Percentiles rank a stretch among this genome's conserved stretches.
phyloP scores from a whole-genome alignment of 2,888 invertebrate species.

The Agonopterix heracliana region DNA sequence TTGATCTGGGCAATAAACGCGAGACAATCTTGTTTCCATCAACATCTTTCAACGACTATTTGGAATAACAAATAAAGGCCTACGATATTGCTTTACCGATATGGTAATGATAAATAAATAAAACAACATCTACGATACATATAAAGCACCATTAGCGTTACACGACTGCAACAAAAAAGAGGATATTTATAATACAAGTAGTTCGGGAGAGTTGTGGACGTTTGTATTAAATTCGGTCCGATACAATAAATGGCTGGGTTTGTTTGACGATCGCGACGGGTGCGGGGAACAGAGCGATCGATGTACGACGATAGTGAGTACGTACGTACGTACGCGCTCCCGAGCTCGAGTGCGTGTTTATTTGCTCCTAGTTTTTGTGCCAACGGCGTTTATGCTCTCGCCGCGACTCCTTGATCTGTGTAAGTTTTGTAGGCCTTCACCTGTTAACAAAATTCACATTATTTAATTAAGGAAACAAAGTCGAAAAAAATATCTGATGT shows the following conservation, averaged over 20 bases:
- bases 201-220: slow-evolving; percentile 35
- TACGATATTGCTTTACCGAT: slow-evolving; percentile 42
- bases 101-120: too few relatives aligned
- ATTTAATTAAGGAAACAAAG: too few relatives aligned
- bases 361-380: slow-evolving; percentile 73
- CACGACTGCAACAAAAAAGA: slow-evolving; percentile 53
- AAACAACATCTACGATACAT: slow-evolving; percentile 16
- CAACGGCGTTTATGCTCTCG: slow-evolving; percentile 85
- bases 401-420: slow-evolving; percentile 89
- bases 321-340: slow-evolving; percentile 9
- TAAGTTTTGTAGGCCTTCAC: slow-evolving; percentile 80
- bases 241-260: slow-evolving; percentile 30
- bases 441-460: slow-evolving; percentile 44
- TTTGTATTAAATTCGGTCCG: slow-evolving; percentile 54
- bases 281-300: slow-evolving; percentile 25
- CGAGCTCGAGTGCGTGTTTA: slow-evolving; percentile 30
- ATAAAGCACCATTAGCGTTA: slow-evolving; percentile 63
- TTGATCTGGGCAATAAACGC: slow-evolving; percentile 44
- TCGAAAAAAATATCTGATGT: too few relatives aligned
- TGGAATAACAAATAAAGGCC: slow-evolving; percentile 24
- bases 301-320: slow-evolving; percentile 19
- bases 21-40: slow-evolving; percentile 40
- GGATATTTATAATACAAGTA: slow-evolving; percentile 17
- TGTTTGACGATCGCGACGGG: slow-evolving; percentile 22
- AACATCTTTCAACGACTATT: slow-evolving; percentile 13